Evolutionary conservation across 2,888 invertebrate species (phyloP).

Genomic region (Hemaris fuciformis): DNA sequence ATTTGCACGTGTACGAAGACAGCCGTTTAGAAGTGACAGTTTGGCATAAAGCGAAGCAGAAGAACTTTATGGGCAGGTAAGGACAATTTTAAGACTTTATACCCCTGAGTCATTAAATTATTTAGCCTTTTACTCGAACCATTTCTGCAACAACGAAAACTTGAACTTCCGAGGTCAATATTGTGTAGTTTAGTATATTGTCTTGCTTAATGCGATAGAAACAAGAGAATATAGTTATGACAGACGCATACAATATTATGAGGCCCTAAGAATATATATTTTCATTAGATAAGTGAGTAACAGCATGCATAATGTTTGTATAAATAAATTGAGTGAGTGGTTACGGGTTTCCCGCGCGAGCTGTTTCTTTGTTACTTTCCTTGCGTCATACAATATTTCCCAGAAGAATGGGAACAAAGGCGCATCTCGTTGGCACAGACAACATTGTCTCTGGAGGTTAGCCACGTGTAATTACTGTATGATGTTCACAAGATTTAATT

Average conservation of each 20-base stretch:
- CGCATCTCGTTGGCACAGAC: not conserved
- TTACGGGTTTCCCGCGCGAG: not conserved
- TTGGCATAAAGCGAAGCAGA: conserved; percentile 74
- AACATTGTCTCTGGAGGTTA: not conserved
- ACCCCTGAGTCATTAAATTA: not conserved
- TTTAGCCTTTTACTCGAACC: not conserved
- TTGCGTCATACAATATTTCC: not conserved
- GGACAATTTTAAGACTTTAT: conserved; percentile 1
- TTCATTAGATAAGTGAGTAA: not conserved
- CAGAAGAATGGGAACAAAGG: not conserved
- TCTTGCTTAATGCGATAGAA: no score
- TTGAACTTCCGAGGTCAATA: no score
- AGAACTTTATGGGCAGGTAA: conserved; percentile 74
- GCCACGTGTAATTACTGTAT: not conserved
- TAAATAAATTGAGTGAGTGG: not conserved
- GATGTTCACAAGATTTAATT: no score
- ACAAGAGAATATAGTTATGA: no score
- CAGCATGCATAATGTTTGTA: not conserved
- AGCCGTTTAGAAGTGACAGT: conserved; percentile 63
- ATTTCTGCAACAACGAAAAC: not conserved
- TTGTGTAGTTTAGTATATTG: no score
- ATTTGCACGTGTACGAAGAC: conserved; percentile 66
- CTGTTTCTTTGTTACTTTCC: conserved; percentile 6
- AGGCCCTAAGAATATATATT: not conserved
- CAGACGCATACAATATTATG: no score